Evolutionary conservation across 2,797 vertebrate genomes (phyloP), one percentile per base, ranked within the genome.

Genomic region (Coregonus suidteri): DNA sequence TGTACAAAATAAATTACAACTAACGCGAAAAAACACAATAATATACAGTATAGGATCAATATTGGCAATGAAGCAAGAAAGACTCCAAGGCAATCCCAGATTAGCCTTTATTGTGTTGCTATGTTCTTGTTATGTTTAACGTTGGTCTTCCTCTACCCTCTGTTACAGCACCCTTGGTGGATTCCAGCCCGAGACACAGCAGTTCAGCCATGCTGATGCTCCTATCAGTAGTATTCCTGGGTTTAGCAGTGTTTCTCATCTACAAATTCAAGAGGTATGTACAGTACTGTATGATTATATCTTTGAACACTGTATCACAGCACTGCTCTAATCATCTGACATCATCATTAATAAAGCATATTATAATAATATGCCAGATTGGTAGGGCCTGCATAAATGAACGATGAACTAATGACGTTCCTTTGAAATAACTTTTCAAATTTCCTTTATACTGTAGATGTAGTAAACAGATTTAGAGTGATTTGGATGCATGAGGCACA

Each of bases 231-330:
- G 97, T 99, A 7, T 97, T 99, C 77, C 93, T 99, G 14, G 98
- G 98, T 83, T 91, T 99, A 76, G 97, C 98, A 14, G 96, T 98
- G 77, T 99, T 99, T 92, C 93, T 99, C 87, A 97, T 99, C 95
- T 99, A 99, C 95, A 99, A 99, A 90, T 99, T 99, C 92, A 99
- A 99, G 90, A 99, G 97, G 98, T 99, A 93, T 72, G 67, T 18
- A 81, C 35, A 25, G 14, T 5, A n/a, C 9, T 76, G 25, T 56
- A 2, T 69, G 74, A 79, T 84, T 74, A n/a, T 71, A n/a, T 68
- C 52, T 82, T 76, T 69, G 75, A 37, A 67, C 78, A 72, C 75
- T 62, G 16, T 51, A 53, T 47, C 64, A 54, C 9, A 14, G 37
- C 9, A 74, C 37, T 47, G 41, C 3, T 64, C 52, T 35, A 54